Percentiles rank a stretch among this genome's conserved stretches.
Evolutionary conservation across 2,888 invertebrate species (phyloP).

Genomic region (Polia nebulosa): DNA sequence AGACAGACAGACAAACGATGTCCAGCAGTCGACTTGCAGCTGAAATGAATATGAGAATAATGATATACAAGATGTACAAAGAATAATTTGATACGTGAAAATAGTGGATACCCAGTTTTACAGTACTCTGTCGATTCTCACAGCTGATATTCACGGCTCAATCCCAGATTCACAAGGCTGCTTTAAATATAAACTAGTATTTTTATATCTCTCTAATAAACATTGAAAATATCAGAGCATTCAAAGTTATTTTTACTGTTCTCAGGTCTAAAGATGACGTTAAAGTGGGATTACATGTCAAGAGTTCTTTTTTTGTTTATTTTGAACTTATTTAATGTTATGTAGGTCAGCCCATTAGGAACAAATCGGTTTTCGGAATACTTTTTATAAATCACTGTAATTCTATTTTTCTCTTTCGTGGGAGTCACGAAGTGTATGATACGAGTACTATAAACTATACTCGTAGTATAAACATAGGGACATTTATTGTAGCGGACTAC

Average conservation of each 20-base stretch:
- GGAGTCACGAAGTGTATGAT: background rate
- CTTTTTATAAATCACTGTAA: constrained; percentile 18
- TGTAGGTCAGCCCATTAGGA: constrained; percentile 31
- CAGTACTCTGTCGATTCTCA: constrained; percentile 8
- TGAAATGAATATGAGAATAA: too few relatives aligned
- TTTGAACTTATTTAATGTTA: constrained; percentile 23
- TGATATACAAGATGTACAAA: too few relatives aligned
- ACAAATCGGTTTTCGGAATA: background rate
- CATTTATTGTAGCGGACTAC: too few relatives aligned
- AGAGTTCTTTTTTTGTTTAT: constrained; percentile 8
- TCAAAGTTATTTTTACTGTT: constrained; percentile 51
- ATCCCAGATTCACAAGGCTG: constrained; percentile 35
- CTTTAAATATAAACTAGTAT: constrained; percentile 51
- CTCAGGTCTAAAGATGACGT: constrained; percentile 31
- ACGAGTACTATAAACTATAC: too few relatives aligned
- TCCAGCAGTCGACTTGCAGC: too few relatives aligned
- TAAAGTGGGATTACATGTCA: constrained; percentile 41
- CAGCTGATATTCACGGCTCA: constrained; percentile 34
- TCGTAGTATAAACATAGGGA: background rate
- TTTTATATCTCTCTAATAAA: constrained; percentile 46
- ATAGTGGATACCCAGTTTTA: background rate
- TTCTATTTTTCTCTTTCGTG: background rate
- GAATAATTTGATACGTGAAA: background rate
- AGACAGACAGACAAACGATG: too few relatives aligned
- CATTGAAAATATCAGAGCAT: constrained; percentile 53